Conservation (phyloP, 1,140 invertebrate species). For the Drosophila bifasciata region DNA sequence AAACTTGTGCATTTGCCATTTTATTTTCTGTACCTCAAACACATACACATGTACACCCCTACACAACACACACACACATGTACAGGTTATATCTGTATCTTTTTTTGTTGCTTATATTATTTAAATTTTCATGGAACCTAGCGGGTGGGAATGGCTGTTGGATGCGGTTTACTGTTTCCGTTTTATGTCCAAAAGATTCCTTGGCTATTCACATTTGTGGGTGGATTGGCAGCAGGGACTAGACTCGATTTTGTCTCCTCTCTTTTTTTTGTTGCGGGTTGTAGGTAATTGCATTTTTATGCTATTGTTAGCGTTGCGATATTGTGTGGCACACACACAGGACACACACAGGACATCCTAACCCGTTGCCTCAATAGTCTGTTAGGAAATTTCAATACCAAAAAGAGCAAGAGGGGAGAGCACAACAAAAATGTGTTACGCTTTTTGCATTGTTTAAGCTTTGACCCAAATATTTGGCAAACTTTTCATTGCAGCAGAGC, state of each 20-base stretch:
- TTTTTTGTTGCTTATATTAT: conserved; percentile 58
- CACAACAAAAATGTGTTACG: conserved; percentile 50
- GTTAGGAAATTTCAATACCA: conserved; percentile 37
- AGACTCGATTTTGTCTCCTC: conserved; percentile 2
- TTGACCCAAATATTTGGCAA: conserved; percentile 68
- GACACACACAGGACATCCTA: conserved; percentile 1
- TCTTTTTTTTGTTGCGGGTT: conserved; percentile 1
- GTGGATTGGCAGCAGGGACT: background rate
- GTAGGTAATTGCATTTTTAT: conserved; percentile 78
- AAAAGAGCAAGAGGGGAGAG: background rate
- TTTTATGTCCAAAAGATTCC: conserved; percentile 50
- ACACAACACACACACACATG: conserved; percentile 13
- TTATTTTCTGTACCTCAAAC: conserved; percentile 33
- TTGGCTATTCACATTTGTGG: conserved; percentile 59
- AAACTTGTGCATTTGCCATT: conserved; percentile 76
- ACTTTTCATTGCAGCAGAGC: conserved; percentile 44
- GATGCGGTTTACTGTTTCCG: conserved; percentile 63
- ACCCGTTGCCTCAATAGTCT: conserved; percentile 20
- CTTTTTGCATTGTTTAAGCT: conserved; percentile 61
- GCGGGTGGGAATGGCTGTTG: conserved; percentile 16
- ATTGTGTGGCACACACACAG: conserved; percentile 29
- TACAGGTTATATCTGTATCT: conserved; percentile 7
- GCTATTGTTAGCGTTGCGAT: conserved; percentile 53
- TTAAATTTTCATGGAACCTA: conserved; percentile 61
- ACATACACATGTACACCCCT: no score